Percentiles rank a stretch among this genome's conserved stretches.
Conservation (phyloP, 2,113 vertebrate genomes). For the Serilophus lunatus region DNA sequence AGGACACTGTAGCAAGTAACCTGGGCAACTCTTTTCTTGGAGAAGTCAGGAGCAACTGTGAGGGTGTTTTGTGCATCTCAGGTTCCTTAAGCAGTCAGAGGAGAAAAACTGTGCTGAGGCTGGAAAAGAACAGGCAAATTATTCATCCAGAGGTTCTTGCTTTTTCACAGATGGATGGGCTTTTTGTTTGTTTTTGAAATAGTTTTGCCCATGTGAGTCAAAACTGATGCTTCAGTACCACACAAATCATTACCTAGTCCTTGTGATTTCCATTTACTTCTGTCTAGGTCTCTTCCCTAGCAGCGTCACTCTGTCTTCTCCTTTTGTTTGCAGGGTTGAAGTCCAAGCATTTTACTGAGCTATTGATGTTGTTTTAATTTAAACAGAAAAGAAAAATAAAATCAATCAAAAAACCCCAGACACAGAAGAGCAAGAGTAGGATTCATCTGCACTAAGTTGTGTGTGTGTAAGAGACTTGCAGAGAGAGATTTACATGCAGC, state of each 20-base stretch:
- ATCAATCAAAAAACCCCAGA: not conserved
- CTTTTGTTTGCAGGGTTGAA: not conserved
- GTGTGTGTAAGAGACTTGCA: accelerated
- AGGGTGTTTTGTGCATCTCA: not conserved
- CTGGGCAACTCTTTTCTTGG: not conserved
- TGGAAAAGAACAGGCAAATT: not conserved
- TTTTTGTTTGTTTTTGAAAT: slow-evolving; percentile 10
- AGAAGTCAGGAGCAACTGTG: not conserved
- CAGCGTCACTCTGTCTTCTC: not conserved
- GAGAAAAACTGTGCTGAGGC: not conserved
- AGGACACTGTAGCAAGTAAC: not conserved
- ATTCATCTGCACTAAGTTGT: not conserved
- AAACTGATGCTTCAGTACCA: not conserved
- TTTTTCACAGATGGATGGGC: not conserved
- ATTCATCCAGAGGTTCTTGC: not conserved
- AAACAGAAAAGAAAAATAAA: not conserved
- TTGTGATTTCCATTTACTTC: not conserved
- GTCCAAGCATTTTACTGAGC: not conserved
- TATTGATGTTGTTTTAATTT: not conserved
- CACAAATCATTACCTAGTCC: not conserved
- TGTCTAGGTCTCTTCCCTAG: not conserved
- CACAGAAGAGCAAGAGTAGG: not conserved
- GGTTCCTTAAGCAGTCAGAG: not conserved
- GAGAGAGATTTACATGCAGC: not conserved
- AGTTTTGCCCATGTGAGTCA: not conserved